These are phyloP conservation scores for Hydropsyche betteni DNA, from an alignment of 2,888 invertebrate species.

Conservation along the genomic window DNA sequence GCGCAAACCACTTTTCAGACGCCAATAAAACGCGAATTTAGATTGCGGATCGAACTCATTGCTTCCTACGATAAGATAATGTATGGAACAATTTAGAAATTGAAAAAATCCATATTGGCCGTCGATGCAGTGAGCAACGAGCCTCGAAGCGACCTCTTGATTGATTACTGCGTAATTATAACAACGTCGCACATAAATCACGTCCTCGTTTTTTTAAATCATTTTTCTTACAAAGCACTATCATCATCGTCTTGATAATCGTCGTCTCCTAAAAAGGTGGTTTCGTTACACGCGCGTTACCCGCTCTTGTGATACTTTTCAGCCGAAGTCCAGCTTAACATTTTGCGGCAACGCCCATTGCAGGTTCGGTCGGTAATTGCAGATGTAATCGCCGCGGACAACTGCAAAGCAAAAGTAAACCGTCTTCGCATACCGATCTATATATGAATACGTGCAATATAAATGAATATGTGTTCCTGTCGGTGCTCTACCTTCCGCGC, in stretches of 20 bases:
- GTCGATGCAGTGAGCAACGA: no score
- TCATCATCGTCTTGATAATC: conserved; percentile 3
- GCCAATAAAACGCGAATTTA: conserved; percentile 11
- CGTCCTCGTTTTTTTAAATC: no score
- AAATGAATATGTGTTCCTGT: conserved; percentile 3
- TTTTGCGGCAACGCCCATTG: conserved; percentile 50
- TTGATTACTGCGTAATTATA: conserved; percentile 27
- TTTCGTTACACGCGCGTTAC: neutral
- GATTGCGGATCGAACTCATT: neutral
- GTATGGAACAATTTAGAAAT: no score
- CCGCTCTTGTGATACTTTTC: no score
- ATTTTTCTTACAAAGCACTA: conserved; percentile 2
- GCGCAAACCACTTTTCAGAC: no score
- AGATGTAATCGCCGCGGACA: conserved; percentile 49
- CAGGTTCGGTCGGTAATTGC: conserved; percentile 49
- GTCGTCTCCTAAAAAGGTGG: neutral
- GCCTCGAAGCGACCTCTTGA: neutral
- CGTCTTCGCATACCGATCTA: neutral
- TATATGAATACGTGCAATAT: neutral
- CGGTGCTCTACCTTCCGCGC: conserved; percentile 12
- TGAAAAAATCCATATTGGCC: no score
- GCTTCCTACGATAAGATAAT: neutral
- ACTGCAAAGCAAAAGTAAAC: conserved; percentile 9
- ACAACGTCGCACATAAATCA: conserved; percentile 22
- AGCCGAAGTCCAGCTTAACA: conserved; percentile 36